Evolutionary conservation across 2,113 vertebrate genomes (phyloP), one percentile per base, ranked within the genome.

Genomic region (Pelecanoides urinatrix): DNA sequence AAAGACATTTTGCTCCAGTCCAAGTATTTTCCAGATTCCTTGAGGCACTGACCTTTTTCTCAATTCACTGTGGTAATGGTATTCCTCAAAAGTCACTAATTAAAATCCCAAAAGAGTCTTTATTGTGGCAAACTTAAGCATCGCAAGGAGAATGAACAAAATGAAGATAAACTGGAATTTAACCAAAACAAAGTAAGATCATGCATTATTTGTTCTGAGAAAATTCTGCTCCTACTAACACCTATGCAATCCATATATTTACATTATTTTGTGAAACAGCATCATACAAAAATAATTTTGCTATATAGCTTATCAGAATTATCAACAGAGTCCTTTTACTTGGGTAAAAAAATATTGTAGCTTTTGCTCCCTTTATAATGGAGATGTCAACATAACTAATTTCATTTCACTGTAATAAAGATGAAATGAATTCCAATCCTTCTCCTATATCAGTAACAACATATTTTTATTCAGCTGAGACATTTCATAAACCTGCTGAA

Each of bases 401-500:
- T 94, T 93, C 16, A 82, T 95, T 89, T 93, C 75, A 62, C 58
- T 76, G 34, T 80, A 93, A 92, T 80, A 92, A 95, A 87, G 47
- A 96, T 36, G 32, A 94, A 95, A 91, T 90, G 3, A 94, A 96
- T 92, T 94, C 59, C 82, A 80, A 9, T 67, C 72, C 68, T 74
- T n/a, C 75, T 92, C 42, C 49, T 90, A 0, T 78, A 75, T 62
- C 77, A 78, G 83, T 68, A 87, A 62, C 65, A 87, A 75, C 36
- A 11, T 91, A 75, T 92, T 96, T 95, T 95, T 81, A 92, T 95
- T 94, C 96, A 91, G 66, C 89, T 82, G 92, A 96, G 92, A 86
- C 63, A 44, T 90, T 92, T 81, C 77, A 79, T 85, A 95, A 95
- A 96, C 95, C 62, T 86, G 94, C 67, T 67, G 84, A 83, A 96